Percentiles rank a stretch among this genome's conserved stretches.
These are phyloP conservation scores for Sebastiscus albofasciatus DNA, from an alignment of 2,797 vertebrate genomes.

Conservation along the genomic window DNA sequence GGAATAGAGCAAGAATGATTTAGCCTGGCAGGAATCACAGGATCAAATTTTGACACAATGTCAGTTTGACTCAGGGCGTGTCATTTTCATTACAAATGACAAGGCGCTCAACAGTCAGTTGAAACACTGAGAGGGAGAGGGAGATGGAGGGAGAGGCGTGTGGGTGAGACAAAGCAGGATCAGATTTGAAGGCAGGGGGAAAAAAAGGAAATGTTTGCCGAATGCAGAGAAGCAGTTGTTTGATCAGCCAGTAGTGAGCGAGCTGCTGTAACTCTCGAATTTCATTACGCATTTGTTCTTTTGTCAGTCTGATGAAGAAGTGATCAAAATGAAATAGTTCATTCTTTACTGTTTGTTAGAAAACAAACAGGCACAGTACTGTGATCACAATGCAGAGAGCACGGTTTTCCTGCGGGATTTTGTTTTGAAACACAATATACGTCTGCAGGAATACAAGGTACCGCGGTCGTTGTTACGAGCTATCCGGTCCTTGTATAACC, in stretches of 20 bases:
- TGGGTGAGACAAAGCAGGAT: slow-evolving; percentile 37
- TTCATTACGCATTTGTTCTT: slow-evolving; percentile 40
- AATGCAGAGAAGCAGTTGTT: slow-evolving; percentile 46
- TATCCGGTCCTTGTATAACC: no score
- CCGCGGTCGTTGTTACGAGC: no score
- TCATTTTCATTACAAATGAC: slow-evolving; percentile 71
- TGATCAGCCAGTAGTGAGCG: slow-evolving; percentile 31
- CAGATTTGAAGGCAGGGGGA: slow-evolving; percentile 31
- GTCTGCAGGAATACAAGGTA: no score
- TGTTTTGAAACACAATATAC: neutral
- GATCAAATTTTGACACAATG: slow-evolving; percentile 71
- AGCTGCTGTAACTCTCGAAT: slow-evolving; percentile 16
- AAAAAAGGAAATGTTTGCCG: slow-evolving; percentile 35
- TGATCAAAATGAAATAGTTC: slow-evolving; percentile 24
- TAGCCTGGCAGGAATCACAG: slow-evolving; percentile 64
- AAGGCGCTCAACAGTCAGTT: slow-evolving; percentile 46
- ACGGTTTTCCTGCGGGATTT: slow-evolving; percentile 2
- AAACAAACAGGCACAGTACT: neutral
- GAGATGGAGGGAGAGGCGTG: slow-evolving; percentile 12
- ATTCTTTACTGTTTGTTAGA: neutral
- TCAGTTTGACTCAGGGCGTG: slow-evolving; percentile 74
- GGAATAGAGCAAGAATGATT: slow-evolving; percentile 57
- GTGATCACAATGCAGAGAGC: neutral
- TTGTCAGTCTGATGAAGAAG: slow-evolving; percentile 26
- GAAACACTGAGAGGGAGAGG: slow-evolving; percentile 28